These are phyloP conservation scores for Meteorus cinctellus DNA, from an alignment of 2,888 invertebrate genomes.

Conservation along the genomic window DNA sequence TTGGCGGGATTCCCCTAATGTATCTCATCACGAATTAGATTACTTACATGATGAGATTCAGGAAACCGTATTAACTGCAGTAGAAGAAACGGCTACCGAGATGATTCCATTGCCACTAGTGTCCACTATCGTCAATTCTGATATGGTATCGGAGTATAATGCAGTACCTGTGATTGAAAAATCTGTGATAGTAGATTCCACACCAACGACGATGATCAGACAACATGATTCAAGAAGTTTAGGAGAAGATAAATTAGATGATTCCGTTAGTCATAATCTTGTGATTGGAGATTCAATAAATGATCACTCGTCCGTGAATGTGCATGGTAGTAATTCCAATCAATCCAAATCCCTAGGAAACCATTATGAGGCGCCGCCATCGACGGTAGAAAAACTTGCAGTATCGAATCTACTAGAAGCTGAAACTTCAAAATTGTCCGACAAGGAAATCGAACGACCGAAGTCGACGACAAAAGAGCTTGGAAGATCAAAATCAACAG, in stretches of 20 bases:
- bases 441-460: not conserved
- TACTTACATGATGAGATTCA: not conserved
- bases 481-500: not conserved
- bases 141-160: not conserved
- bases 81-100: constrained; percentile 4
- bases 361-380: too few species aligned
- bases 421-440: too few species aligned
- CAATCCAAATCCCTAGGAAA: not conserved
- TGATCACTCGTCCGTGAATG: not conserved
- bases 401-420: too few species aligned
- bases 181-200: not conserved
- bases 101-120: not conserved
- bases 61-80: not conserved
- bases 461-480: not conserved
- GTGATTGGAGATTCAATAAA: constrained; percentile 1
- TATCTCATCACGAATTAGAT: not conserved
- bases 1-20: constrained; percentile 1
- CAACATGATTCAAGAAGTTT: not conserved
- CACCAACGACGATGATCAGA: not conserved
- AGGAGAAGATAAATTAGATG: not conserved
- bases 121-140: constrained; percentile 18
- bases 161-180: not conserved
- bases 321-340: not conserved
- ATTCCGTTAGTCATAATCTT: not conserved
- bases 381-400: too few species aligned